phyloP scores from a whole-genome alignment of 2,888 invertebrate genomes.

The Cremastinae sp. region DNA sequence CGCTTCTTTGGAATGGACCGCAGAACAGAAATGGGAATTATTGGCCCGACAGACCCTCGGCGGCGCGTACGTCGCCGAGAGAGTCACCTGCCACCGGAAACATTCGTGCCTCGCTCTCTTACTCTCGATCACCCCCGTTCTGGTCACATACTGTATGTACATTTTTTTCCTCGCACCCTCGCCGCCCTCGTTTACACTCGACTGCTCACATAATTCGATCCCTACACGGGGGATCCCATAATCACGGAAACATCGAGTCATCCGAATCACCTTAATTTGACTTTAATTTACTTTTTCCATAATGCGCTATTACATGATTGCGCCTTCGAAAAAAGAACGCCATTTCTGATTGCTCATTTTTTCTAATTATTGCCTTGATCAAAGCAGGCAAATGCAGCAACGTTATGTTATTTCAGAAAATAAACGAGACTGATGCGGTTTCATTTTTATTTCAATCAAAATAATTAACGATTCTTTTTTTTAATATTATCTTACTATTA shows the following conservation, averaged over 20 bases:
- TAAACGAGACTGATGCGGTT: no score
- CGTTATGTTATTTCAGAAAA: no score
- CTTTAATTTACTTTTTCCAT: constrained; percentile 6
- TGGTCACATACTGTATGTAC: constrained; percentile 3
- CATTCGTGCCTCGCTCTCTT: constrained; percentile 28
- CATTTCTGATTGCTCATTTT: background rate
- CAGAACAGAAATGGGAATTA: constrained; percentile 28
- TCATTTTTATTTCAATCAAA: no score
- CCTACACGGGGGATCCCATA: constrained; percentile 10
- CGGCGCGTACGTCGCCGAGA: constrained; percentile 37
- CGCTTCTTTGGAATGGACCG: constrained; percentile 44
- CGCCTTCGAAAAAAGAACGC: background rate
- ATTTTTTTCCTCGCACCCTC: constrained; percentile 45
- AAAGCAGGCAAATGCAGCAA: no score
- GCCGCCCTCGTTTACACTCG: constrained; percentile 48
- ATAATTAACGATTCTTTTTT: no score
- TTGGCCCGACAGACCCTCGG: constrained; percentile 30
- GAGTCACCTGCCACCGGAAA: constrained; percentile 56
- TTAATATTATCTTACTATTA: no score
- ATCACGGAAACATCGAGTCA: constrained; percentile 28
- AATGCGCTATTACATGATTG: background rate
- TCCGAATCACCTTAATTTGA: constrained; percentile 3
- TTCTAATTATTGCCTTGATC: background rate
- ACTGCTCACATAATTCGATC: constrained; percentile 33
- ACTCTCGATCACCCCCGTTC: constrained; percentile 37